Conservation (phyloP, 30 jellyfish, hydroid and myxozoan genomes). For the Cassiopea andromeda region DNA sequence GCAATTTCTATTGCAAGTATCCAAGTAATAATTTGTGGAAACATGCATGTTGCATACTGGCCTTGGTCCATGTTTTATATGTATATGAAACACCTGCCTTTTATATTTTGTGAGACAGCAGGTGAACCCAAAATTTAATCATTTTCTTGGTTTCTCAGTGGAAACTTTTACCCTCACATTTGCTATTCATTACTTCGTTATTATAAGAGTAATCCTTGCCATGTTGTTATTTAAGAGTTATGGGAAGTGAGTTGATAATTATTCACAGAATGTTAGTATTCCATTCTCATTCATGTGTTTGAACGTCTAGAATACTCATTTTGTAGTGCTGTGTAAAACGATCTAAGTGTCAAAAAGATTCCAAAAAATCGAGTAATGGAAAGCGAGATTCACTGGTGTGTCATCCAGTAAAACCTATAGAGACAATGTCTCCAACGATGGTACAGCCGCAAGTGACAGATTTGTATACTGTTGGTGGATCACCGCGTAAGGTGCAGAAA, state of each 20-base stretch:
- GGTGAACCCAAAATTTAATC: background rate
- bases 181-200: background rate
- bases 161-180: background rate
- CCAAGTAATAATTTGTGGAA: too few relatives aligned
- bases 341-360: conserved; percentile 26
- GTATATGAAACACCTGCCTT: too few relatives aligned
- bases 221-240: too few relatives aligned
- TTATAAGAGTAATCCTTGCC: background rate
- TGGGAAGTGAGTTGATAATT: too few relatives aligned
- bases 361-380: conserved; percentile 13
- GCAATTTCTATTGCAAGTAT: too few relatives aligned
- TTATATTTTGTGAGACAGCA: background rate
- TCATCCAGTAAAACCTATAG: conserved; percentile 72
- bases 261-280: too few relatives aligned
- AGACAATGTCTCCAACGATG: conserved; percentile 67
- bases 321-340: conserved; percentile 58
- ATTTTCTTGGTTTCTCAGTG: background rate
- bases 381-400: conserved; percentile 62
- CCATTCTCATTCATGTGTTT: too few relatives aligned
- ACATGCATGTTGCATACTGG: too few relatives aligned
- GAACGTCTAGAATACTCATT: background rate
- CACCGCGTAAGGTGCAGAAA: conserved; percentile 80
- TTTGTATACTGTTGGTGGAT: conserved; percentile 68
- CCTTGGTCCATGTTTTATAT: too few relatives aligned
- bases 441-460: conserved; percentile 74